Evolutionary conservation across 2,888 invertebrate genomes (phyloP).

Genomic region (Parnassius apollo): DNA sequence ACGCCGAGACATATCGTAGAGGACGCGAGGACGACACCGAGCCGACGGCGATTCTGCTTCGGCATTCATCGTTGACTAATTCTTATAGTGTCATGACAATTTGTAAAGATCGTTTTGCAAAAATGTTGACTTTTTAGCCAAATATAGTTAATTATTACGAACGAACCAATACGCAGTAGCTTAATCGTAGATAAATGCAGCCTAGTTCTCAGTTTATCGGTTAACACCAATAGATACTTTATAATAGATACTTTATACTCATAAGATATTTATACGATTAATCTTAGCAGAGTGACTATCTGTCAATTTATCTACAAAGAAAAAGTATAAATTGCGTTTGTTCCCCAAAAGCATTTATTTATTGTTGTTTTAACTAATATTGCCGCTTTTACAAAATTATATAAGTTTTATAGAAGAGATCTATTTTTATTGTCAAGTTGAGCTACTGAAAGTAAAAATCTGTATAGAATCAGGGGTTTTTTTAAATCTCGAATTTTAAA

Average conservation of each 20-base stretch:
- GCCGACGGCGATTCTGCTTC: slow-evolving; percentile 50
- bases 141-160: slow-evolving; percentile 74
- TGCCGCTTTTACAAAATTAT: slow-evolving; percentile 77
- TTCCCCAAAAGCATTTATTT: slow-evolving; percentile 77
- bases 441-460: slow-evolving; percentile 67
- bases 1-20: slow-evolving; percentile 72
- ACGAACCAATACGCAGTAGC: slow-evolving; percentile 81
- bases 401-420: slow-evolving; percentile 81
- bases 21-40: slow-evolving; percentile 47
- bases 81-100: slow-evolving; percentile 78
- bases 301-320: slow-evolving; percentile 78
- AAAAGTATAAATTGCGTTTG: slow-evolving; percentile 64
- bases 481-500: slow-evolving; percentile 70
- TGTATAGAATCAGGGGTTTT: slow-evolving; percentile 63
- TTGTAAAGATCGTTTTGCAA: slow-evolving; percentile 78
- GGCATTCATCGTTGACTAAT: slow-evolving; percentile 76
- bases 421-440: slow-evolving; percentile 80
- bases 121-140: slow-evolving; percentile 81
- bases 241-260: slow-evolving; percentile 75
- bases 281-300: slow-evolving; percentile 75
- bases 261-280: slow-evolving; percentile 77
- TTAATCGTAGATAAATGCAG: slow-evolving; percentile 77
- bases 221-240: slow-evolving; percentile 78
- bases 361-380: slow-evolving; percentile 71
- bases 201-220: slow-evolving; percentile 77